Evolutionary conservation across 2,113 vertebrate genomes (phyloP).

Genomic region (Crotophaga sulcirostris): DNA sequence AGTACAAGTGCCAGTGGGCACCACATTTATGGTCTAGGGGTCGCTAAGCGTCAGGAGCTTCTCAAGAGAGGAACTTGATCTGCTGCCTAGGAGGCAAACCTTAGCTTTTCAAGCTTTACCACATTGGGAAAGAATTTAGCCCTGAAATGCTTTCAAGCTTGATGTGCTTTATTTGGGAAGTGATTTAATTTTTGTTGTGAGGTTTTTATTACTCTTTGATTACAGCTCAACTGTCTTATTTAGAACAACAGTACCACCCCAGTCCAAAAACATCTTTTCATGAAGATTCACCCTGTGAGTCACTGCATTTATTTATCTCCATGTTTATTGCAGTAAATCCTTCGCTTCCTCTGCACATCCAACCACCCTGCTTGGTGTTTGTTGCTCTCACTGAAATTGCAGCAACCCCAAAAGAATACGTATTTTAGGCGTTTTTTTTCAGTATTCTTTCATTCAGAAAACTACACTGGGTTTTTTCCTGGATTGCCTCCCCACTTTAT

Average conservation of each 20-base stretch:
- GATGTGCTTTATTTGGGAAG: background rate
- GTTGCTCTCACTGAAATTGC: background rate
- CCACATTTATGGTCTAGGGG: rapidly evolving
- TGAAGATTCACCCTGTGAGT: background rate
- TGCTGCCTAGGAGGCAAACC: background rate
- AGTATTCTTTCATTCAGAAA: background rate
- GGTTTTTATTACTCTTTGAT: background rate
- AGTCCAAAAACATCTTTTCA: background rate
- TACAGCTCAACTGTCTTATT: background rate
- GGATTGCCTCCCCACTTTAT: background rate
- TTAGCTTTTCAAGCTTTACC: constrained; percentile 14
- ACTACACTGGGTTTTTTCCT: background rate
- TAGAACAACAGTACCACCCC: background rate
- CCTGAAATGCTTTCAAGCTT: background rate
- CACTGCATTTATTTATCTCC: constrained; percentile 27
- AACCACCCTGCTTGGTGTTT: background rate
- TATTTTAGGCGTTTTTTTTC: background rate
- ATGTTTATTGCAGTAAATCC: constrained; percentile 1
- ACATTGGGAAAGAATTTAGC: background rate
- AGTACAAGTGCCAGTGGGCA: rapidly evolving
- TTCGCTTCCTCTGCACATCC: background rate
- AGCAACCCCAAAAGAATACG: background rate
- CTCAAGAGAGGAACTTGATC: background rate
- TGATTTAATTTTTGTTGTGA: background rate
- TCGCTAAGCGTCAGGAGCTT: rapidly evolving